These are phyloP conservation scores for Cactoblastis cactorum DNA, from an alignment of 2,888 invertebrate species.

Conservation along the genomic window DNA sequence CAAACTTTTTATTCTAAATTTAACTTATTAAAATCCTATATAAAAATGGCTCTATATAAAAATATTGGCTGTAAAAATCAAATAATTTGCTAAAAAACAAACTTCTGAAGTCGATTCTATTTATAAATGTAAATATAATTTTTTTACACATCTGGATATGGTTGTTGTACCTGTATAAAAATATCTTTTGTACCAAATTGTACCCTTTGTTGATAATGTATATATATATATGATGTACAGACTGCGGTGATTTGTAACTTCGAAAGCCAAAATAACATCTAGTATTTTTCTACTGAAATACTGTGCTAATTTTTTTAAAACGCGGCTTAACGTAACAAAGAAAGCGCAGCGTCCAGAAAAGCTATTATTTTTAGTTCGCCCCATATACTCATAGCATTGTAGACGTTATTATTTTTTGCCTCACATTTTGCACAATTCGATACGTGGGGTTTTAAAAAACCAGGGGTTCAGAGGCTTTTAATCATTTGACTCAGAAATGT, in stretches of 20 bases:
- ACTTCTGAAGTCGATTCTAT: slow-evolving; percentile 31
- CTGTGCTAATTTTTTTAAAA: not conserved
- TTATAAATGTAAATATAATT: slow-evolving; percentile 5
- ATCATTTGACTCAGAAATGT: slow-evolving; percentile 30
- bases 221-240: slow-evolving; percentile 17
- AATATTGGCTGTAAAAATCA: not conserved
- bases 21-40: not conserved
- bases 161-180: slow-evolving; percentile 17
- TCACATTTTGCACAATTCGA: slow-evolving; percentile 53
- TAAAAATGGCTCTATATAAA: not conserved
- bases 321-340: slow-evolving; percentile 1
- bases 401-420: slow-evolving; percentile 48
- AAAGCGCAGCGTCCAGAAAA: not conserved
- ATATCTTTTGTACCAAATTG: slow-evolving; percentile 19
- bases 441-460: slow-evolving; percentile 25
- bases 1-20: slow-evolving; percentile 9
- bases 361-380: slow-evolving; percentile 36
- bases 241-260: not conserved
- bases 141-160: slow-evolving; percentile 16
- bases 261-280: not conserved
- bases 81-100: not conserved
- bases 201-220: not conserved
- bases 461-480: slow-evolving; percentile 42
- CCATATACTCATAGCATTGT: slow-evolving; percentile 41
- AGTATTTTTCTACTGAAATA: not conserved